Evolutionary conservation across 2,797 vertebrate species (phyloP), one percentile per base, ranked within the genome.

Genomic region (Choloepus didactylus): DNA sequence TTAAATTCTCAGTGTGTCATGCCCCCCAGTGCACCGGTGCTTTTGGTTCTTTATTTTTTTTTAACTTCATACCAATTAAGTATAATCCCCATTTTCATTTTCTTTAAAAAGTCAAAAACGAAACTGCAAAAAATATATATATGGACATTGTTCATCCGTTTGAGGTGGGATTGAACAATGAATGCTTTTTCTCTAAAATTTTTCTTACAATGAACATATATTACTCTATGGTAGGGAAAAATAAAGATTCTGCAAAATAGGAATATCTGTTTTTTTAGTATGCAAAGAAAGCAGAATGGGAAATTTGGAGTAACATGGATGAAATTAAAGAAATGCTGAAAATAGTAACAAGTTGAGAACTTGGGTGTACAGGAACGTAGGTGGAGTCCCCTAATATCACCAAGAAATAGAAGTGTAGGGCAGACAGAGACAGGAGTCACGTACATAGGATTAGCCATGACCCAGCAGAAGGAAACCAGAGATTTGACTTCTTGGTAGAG

Each of bases 211-310:
- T 69, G 44, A 85, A 23, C 25, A 15, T 25, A 44, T 44, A 11
- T 75, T 77, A 19, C 29, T 89, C 44, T 80, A 59, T 10, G 64
- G 21, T 81, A 67, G 72, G 6, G 79, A 64, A 93, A 93, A 87
- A 84, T 67, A 62, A 91, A 79, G 31, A 46, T 87, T 70, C 46
- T 70, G 46, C 80, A 82, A 88, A 89, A 75, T 54, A 56, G n/a
- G 93, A 85, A 76, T 75, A 73, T 6, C 46, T 89, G n/a, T 41
- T 92, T 79, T 83, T 90, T 66, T 56, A 80, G 60, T 69, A 64
- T 72, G 9, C 27, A 84, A 79, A 79, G 56, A 64, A 89, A 82
- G 44, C 35, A 80, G 44, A 86, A 27, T 87, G 59, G 23, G 70
- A 87, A 70, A 82, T 44, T 67, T 89, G 23, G 23, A 7, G 14